These are phyloP conservation scores for Periparus ater DNA, from an alignment of 2,797 vertebrate genomes.

Conservation along the genomic window DNA sequence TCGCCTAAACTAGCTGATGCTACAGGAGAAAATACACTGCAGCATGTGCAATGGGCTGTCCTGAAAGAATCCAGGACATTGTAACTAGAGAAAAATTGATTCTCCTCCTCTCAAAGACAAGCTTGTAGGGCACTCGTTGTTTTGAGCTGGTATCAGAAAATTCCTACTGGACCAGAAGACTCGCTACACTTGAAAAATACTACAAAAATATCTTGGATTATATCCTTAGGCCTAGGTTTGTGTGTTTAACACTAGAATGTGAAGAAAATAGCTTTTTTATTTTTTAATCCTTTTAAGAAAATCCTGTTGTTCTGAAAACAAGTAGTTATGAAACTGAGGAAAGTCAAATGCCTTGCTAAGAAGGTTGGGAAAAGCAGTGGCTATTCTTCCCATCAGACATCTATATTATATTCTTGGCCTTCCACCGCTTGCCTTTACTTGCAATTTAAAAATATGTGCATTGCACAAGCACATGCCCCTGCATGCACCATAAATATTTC, in stretches of 20 bases:
- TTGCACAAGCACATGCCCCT: not conserved
- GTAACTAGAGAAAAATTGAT: constrained; percentile 14
- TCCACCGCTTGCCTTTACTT: not conserved
- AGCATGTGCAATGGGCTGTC: not conserved
- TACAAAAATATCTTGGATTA: not conserved
- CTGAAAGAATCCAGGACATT: constrained; percentile 25
- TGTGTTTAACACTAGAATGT: not conserved
- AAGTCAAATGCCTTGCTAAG: not conserved
- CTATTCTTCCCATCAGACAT: not conserved
- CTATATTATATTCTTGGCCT: not conserved
- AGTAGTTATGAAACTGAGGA: not conserved
- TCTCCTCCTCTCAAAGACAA: not conserved
- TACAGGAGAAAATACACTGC: not conserved
- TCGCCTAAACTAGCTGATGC: not conserved
- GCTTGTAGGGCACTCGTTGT: not conserved
- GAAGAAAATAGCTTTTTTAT: not conserved
- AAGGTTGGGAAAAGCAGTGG: not conserved
- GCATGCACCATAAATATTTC: not conserved
- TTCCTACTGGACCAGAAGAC: not conserved
- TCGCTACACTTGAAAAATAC: constrained; percentile 11
- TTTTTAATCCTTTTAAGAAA: not conserved
- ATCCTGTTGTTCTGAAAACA: not conserved
- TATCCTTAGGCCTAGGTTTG: not conserved
- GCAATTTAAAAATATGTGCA: not conserved
- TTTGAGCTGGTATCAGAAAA: not conserved